phyloP scores from a whole-genome alignment of 2,888 invertebrate genomes.

The Ametastegia equiseti region DNA sequence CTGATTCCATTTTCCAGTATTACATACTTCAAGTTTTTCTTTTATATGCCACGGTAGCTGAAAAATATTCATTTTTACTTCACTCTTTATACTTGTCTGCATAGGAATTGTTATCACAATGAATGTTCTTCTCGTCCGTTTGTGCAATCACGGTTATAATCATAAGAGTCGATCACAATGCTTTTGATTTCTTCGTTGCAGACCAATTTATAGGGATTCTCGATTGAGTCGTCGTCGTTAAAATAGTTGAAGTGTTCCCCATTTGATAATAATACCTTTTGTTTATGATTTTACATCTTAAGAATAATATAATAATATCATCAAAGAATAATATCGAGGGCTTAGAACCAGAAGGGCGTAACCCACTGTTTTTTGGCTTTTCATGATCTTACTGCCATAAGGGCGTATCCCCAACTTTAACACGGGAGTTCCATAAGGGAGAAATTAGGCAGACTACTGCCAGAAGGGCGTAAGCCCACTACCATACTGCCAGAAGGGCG shows the following conservation, averaged over 20 bases:
- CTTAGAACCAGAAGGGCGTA: too few species aligned
- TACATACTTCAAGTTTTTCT: neutral
- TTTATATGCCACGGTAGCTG: neutral
- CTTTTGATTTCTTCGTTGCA: neutral
- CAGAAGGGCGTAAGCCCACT: too few species aligned
- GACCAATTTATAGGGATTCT: neutral
- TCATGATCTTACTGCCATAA: too few species aligned
- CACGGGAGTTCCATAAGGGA: too few species aligned
- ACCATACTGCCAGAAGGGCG: too few species aligned
- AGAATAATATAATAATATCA: too few species aligned
- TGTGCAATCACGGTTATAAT: neutral
- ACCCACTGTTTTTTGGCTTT: too few species aligned
- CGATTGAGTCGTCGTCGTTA: neutral
- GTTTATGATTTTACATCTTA: too few species aligned
- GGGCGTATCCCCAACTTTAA: too few species aligned
- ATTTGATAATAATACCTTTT: neutral
- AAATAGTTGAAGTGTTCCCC: neutral
- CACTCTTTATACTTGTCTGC: neutral
- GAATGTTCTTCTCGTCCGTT: neutral
- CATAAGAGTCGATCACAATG: neutral
- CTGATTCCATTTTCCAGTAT: neutral
- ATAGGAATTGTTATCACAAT: neutral
- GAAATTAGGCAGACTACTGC: too few species aligned
- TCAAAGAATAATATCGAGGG: too few species aligned
- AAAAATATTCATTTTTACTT: neutral